phyloP scores from a whole-genome alignment of 92 coral and sea anemone species.

The Umimayanthus kanabou region DNA sequence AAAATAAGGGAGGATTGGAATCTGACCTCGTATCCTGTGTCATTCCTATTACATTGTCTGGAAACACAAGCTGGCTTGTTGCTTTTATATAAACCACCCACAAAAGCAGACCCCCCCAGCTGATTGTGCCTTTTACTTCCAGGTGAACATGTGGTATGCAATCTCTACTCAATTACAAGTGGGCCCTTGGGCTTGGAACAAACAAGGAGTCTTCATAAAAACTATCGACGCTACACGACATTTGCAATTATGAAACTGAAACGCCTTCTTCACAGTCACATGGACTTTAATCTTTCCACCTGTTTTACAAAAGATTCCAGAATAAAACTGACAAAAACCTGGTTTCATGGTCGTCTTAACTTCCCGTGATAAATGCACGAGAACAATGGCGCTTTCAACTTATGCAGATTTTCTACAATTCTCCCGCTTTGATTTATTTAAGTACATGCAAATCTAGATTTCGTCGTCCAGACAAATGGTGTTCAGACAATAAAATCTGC shows the following conservation, averaged over 20 bases:
- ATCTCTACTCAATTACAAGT: not conserved
- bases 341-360: not conserved
- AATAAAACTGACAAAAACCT: too few species aligned
- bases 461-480: constrained; percentile 17
- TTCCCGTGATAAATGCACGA: not conserved
- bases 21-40: too few species aligned
- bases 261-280: not conserved
- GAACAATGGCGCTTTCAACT: not conserved
- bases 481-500: constrained; percentile 25
- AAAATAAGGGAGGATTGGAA: too few species aligned
- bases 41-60: too few species aligned
- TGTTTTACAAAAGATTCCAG: not conserved
- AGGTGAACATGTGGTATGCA: too few species aligned
- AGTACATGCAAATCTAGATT: constrained; percentile 21
- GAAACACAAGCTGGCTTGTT: too few species aligned
- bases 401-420: not conserved
- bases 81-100: too few species aligned
- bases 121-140: too few species aligned
- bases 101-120: too few species aligned
- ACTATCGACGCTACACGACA: too few species aligned
- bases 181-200: not conserved
- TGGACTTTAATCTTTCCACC: not conserved
- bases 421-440: constrained; percentile 13
- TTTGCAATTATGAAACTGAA: not conserved
- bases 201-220: not conserved